Evolutionary conservation across 2,888 invertebrate genomes (phyloP).

Genomic region (Metacarcinus magister): DNA sequence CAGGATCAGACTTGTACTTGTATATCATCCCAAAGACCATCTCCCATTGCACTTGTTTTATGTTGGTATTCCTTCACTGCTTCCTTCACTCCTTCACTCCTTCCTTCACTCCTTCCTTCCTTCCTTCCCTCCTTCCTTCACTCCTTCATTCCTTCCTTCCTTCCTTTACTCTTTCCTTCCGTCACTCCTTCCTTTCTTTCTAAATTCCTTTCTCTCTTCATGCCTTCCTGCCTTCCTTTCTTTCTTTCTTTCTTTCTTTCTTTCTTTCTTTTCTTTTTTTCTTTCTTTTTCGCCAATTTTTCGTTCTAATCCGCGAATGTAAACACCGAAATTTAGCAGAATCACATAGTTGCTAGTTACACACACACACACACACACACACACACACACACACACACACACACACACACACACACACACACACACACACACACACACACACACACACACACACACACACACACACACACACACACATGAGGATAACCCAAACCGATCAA

Average conservation of each 20-base stretch:
- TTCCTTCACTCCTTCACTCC: neutral
- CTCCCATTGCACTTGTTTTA: neutral
- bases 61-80: neutral
- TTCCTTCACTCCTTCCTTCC: neutral
- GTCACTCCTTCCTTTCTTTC: neutral
- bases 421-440: too few species aligned
- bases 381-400: too few species aligned
- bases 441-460: too few species aligned
- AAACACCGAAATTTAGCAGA: too few species aligned
- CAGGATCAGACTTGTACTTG: neutral
- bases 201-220: neutral
- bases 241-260: neutral
- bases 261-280: too few species aligned
- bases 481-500: too few species aligned
- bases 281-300: too few species aligned
- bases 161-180: neutral
- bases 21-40: neutral
- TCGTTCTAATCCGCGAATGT: neutral
- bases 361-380: too few species aligned
- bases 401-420: too few species aligned
- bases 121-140: neutral
- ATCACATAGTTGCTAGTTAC: too few species aligned
- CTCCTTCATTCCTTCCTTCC: neutral
- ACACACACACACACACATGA: neutral
- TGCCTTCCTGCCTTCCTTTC: neutral